Evolutionary conservation across 37 sponge, comb jelly and placozoan genomes (phyloP).

Genomic region (Cliona cf. orientalis): DNA sequence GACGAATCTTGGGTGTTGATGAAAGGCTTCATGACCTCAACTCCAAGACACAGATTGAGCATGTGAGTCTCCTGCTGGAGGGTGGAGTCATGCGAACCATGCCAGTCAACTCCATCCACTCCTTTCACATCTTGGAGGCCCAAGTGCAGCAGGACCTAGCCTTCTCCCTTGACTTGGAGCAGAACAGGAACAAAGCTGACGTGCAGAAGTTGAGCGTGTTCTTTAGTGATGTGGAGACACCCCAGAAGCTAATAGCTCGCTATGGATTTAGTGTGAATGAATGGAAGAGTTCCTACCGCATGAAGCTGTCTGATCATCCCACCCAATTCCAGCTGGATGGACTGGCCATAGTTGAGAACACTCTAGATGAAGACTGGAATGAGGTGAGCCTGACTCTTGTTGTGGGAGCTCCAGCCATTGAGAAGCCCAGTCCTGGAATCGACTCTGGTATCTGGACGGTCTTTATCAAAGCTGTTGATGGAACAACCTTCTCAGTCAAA

Average conservation of each 20-base stretch:
- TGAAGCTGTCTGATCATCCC: constrained; percentile 55
- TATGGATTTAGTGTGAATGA: constrained; percentile 80
- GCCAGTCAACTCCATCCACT: constrained; percentile 41
- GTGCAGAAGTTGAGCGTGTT: constrained; percentile 88
- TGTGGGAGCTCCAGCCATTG: constrained; percentile 87
- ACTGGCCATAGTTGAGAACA: constrained; percentile 85
- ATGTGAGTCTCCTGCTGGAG: constrained; percentile 58
- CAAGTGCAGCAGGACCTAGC: constrained; percentile 64
- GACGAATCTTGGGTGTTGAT: constrained; percentile 80
- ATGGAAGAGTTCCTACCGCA: constrained; percentile 90
- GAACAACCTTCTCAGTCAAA: constrained; percentile 37
- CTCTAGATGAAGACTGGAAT: constrained; percentile 90
- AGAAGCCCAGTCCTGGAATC: background rate
- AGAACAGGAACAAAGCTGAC: constrained; percentile 46
- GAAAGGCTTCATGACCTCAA: background rate
- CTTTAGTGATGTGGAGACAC: constrained; percentile 58
- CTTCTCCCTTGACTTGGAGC: constrained; percentile 78
- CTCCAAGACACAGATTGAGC: background rate
- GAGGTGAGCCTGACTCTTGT: constrained; percentile 81
- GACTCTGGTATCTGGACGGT: constrained; percentile 62
- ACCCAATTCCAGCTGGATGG: constrained; percentile 71
- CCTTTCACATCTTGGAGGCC: constrained; percentile 56
- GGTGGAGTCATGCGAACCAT: constrained; percentile 31
- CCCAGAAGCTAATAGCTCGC: constrained; percentile 49
- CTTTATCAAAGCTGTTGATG: constrained; percentile 47